Evolutionary conservation across 2,113 vertebrate genomes (phyloP).

Genomic region (Misgurnus anguillicaudatus): DNA sequence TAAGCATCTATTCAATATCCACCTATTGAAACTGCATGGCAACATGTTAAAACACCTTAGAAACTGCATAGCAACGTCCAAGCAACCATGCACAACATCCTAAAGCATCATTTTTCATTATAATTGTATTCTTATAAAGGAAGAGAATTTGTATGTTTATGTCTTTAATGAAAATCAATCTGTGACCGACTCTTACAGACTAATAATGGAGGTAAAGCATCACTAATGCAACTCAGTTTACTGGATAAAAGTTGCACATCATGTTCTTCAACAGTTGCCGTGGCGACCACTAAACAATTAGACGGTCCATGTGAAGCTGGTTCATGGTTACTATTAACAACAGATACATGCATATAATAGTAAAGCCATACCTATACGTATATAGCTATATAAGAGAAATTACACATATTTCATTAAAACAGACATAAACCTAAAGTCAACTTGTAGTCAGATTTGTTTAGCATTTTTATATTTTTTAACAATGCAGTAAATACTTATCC

Average conservation of each 20-base stretch:
- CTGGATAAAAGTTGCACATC: background rate
- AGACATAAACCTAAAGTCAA: too few relatives aligned
- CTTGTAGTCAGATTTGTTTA: too few relatives aligned
- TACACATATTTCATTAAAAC: too few relatives aligned
- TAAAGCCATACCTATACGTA: background rate
- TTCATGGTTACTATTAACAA: slow-evolving; percentile 16
- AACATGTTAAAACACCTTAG: background rate
- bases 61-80: background rate
- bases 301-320: slow-evolving; percentile 8
- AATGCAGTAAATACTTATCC: too few relatives aligned
- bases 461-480: too few relatives aligned
- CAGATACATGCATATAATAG: slow-evolving; percentile 49
- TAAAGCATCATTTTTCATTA: background rate
- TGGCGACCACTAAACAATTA: slow-evolving; percentile 30
- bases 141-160: background rate
- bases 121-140: too few relatives aligned
- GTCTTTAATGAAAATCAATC: background rate
- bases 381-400: too few relatives aligned
- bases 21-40: too few relatives aligned
- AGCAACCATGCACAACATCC: background rate
- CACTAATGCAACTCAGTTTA: slow-evolving; percentile 17
- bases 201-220: background rate
- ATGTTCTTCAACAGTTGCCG: slow-evolving; percentile 16
- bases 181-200: too few relatives aligned
- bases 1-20: too few relatives aligned